These are phyloP conservation scores for Auanema sp. DNA, from an alignment of 2,888 invertebrate genomes.

Conservation along the genomic window DNA sequence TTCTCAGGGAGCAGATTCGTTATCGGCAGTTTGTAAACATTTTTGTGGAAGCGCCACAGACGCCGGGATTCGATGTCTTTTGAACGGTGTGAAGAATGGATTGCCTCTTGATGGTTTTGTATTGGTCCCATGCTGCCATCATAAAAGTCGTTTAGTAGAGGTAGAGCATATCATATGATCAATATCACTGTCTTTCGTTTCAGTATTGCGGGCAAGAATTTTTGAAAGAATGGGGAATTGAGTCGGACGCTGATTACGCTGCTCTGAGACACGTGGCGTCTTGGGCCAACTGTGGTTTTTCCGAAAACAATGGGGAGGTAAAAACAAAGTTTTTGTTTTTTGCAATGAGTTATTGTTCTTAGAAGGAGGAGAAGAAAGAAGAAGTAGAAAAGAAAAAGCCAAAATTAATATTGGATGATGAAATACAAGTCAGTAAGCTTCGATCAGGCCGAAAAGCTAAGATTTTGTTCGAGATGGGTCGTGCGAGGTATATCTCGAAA, in stretches of 20 bases:
- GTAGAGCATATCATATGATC: conserved; percentile 9
- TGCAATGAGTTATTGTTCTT: not conserved
- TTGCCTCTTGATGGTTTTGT: conserved; percentile 39
- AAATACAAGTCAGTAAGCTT: conserved; percentile 1
- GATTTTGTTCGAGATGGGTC: conserved; percentile 46
- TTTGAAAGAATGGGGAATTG: conserved; percentile 34
- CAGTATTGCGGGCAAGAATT: conserved; percentile 44
- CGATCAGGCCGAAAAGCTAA: conserved; percentile 50
- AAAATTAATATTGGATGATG: not conserved
- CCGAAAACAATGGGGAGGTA: conserved; percentile 2
- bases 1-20: conserved; percentile 29
- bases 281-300: conserved; percentile 49
- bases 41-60: conserved; percentile 60
- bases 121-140: conserved; percentile 57
- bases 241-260: conserved; percentile 38
- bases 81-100: conserved; percentile 10
- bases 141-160: conserved; percentile 48
- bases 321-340: not conserved
- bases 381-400: not conserved
- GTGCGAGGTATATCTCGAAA: conserved; percentile 40
- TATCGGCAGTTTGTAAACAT: conserved; percentile 53
- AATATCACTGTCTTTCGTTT: not conserved
- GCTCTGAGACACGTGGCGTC: conserved; percentile 53
- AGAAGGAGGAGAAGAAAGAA: not conserved
- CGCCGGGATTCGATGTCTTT: conserved; percentile 40